Evolutionary conservation across 2,113 vertebrate genomes (phyloP).

Genomic region (Prietella phreatophila): DNA sequence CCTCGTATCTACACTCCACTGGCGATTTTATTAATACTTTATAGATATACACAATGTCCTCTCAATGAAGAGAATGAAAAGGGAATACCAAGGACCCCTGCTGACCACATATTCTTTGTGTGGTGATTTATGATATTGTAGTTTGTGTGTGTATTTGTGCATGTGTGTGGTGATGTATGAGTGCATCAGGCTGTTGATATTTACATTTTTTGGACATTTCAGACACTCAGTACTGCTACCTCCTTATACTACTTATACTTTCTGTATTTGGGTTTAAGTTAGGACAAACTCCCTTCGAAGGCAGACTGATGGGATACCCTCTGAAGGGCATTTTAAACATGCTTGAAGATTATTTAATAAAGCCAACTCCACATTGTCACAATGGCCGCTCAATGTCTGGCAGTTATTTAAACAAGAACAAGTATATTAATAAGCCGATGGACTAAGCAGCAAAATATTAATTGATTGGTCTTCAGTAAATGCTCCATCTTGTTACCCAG

Average conservation of each 20-base stretch:
- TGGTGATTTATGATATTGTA: background rate
- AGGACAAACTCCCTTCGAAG: background rate
- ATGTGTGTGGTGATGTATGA: background rate
- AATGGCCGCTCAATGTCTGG: background rate
- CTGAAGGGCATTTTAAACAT: background rate
- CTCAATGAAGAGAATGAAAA: background rate
- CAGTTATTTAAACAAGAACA: background rate
- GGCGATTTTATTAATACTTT: background rate
- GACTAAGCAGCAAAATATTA: background rate
- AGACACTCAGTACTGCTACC: background rate
- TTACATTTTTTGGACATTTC: background rate
- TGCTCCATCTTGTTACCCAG: background rate
- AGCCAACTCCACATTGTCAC: background rate
- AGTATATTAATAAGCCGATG: background rate
- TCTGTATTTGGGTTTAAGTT: background rate
- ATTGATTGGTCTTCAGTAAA: background rate
- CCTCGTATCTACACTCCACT: background rate
- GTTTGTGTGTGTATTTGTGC: background rate
- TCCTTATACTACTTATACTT: background rate
- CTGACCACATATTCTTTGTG: background rate
- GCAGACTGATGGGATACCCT: background rate
- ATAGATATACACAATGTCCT: background rate
- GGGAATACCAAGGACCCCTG: background rate
- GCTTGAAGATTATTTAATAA: background rate
- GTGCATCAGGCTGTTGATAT: background rate